Conservation (phyloP, 2,797 vertebrate genomes). For the Todus mexicanus region DNA sequence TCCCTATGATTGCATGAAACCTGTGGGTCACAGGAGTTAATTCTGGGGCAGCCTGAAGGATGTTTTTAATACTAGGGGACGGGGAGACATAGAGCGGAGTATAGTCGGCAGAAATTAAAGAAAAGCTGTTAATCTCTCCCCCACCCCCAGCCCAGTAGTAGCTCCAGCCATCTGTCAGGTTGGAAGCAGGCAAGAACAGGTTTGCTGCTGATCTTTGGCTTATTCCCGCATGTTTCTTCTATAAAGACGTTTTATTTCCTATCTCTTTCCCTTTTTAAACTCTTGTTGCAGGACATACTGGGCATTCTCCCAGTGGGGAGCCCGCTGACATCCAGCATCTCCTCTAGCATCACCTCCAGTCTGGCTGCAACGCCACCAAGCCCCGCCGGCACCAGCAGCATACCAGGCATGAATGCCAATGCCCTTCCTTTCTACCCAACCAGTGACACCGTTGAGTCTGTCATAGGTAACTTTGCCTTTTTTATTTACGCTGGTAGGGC, state of each 20-base stretch:
- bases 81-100: background rate
- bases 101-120: slow-evolving; percentile 40
- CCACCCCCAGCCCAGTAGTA: slow-evolving; percentile 15
- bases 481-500: background rate
- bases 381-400: slow-evolving; percentile 81
- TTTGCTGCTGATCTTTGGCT: slow-evolving; percentile 45
- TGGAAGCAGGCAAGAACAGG: slow-evolving; percentile 41
- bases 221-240: background rate
- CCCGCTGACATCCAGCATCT: slow-evolving; percentile 90
- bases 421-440: slow-evolving; percentile 98
- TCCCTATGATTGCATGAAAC: slow-evolving; percentile 23
- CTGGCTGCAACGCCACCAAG: slow-evolving; percentile 93
- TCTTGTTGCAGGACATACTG: slow-evolving; percentile 86
- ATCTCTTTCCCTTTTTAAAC: background rate
- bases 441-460: slow-evolving; percentile 97
- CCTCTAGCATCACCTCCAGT: slow-evolving; percentile 96
- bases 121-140: slow-evolving; percentile 60
- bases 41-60: slow-evolving; percentile 31
- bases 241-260: background rate
- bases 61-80: background rate
- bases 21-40: slow-evolving; percentile 41
- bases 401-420: slow-evolving; percentile 97
- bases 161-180: slow-evolving; percentile 58
- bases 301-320: slow-evolving; percentile 94
- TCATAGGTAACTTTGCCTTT: slow-evolving; percentile 85